These are phyloP conservation scores for Platanista minor DNA, from an alignment of 2,113 vertebrate genomes.

Conservation along the genomic window DNA sequence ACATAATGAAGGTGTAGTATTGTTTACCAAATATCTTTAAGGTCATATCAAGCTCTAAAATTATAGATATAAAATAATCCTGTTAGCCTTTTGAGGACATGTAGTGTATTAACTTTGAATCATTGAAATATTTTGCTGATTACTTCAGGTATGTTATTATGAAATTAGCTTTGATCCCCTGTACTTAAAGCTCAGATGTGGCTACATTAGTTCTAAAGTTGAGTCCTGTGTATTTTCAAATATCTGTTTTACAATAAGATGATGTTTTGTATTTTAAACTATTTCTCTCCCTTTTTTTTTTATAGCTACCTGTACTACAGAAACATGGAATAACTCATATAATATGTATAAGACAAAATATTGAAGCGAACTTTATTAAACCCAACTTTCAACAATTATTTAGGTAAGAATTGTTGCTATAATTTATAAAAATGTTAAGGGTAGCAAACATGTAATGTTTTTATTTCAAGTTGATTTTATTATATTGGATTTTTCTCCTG, in stretches of 20 bases:
- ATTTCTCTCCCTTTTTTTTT: slow-evolving; percentile 49
- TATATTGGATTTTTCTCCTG: not conserved
- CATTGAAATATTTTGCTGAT: slow-evolving; percentile 10
- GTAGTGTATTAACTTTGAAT: slow-evolving; percentile 31
- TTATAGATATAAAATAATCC: not conserved
- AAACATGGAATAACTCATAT: slow-evolving; percentile 96
- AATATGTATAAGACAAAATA: slow-evolving; percentile 98
- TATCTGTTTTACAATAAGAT: not conserved
- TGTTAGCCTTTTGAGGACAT: not conserved
- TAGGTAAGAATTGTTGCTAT: slow-evolving; percentile 86
- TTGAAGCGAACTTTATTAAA: slow-evolving; percentile 99
- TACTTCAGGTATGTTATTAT: not conserved
- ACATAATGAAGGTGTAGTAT: not conserved
- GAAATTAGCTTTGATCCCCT: slow-evolving; percentile 28
- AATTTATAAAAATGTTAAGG: slow-evolving; percentile 7
- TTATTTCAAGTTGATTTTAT: slow-evolving; percentile 36
- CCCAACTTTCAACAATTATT: slow-evolving; percentile 98
- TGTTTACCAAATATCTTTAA: slow-evolving; percentile 35
- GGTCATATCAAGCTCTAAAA: not conserved
- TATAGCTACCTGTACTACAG: slow-evolving; percentile 93
- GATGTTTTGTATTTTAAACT: slow-evolving; percentile 45
- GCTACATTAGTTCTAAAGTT: not conserved
- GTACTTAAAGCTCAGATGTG: not conserved
- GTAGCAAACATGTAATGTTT: not conserved
- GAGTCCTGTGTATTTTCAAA: slow-evolving; percentile 34